phyloP scores from a whole-genome alignment of 1,140 invertebrate species.

The Agrilus planipennis region DNA sequence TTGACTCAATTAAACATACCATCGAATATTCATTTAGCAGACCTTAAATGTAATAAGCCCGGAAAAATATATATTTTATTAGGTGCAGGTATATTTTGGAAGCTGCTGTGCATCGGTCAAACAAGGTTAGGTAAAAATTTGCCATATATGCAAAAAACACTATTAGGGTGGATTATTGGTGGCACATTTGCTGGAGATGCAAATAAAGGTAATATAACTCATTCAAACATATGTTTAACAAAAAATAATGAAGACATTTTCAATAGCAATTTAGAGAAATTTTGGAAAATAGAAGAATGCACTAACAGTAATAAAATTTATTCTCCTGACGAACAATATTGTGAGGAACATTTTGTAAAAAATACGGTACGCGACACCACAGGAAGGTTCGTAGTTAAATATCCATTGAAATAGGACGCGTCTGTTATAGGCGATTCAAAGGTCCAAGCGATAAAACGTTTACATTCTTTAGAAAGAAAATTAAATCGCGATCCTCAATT shows the following conservation, averaged over 20 bases:
- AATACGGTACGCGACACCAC: slow-evolving; percentile 2
- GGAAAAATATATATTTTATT: not conserved
- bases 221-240: not conserved
- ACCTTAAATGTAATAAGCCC: not conserved
- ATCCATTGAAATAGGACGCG: slow-evolving; percentile 7
- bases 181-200: not conserved
- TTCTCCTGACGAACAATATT: slow-evolving; percentile 5
- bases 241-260: not conserved
- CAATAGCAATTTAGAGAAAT: not conserved
- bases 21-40: not conserved
- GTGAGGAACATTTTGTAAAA: slow-evolving; percentile 10
- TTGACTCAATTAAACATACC: not conserved
- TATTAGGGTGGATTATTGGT: not conserved
- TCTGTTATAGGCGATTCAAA: slow-evolving; percentile 5
- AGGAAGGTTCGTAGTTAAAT: slow-evolving; percentile 7
- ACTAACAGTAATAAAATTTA: not conserved
- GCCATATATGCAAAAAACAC: not conserved
- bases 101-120: not conserved
- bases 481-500: not conserved
- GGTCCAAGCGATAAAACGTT: not conserved
- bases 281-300: not conserved
- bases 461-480: not conserved
- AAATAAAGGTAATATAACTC: not conserved
- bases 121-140: not conserved
- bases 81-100: not conserved